phyloP scores from a whole-genome alignment of 2,797 vertebrate species.

The Lophius americanus region DNA sequence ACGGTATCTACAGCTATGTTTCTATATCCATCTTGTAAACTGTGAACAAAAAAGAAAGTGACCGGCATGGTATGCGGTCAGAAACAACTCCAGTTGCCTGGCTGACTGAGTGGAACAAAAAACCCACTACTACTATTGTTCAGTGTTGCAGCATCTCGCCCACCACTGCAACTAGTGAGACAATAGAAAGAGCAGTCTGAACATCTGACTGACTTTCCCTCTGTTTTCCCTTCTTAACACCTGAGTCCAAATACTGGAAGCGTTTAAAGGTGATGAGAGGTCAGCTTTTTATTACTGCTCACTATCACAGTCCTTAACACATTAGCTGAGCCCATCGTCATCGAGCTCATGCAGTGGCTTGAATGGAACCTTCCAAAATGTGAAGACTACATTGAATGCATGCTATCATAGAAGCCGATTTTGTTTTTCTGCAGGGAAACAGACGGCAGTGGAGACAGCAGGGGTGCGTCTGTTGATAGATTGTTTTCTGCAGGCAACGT shows the following conservation, averaged over 20 bases:
- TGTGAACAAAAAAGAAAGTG: slow-evolving; percentile 39
- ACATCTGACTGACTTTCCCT: slow-evolving; percentile 4
- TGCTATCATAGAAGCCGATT: slow-evolving; percentile 25
- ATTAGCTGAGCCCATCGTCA: slow-evolving; percentile 2
- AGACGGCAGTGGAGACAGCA: slow-evolving; percentile 38
- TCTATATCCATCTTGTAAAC: neutral
- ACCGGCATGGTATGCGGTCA: slow-evolving; percentile 46
- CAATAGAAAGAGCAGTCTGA: slow-evolving; percentile 2
- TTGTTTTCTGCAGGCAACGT: slow-evolving; percentile 54
- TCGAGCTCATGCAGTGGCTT: neutral
- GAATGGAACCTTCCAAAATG: neutral
- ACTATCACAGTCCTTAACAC: slow-evolving; percentile 2
- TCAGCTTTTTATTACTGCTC: slow-evolving; percentile 7
- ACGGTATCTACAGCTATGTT: neutral
- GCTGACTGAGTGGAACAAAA: slow-evolving; percentile 44
- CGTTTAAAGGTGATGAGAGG: slow-evolving; percentile 32
- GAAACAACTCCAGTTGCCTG: slow-evolving; percentile 21
- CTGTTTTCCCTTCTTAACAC: slow-evolving; percentile 27
- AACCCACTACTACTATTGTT: slow-evolving; percentile 61
- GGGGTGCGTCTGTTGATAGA: slow-evolving; percentile 50
- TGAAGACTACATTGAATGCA: slow-evolving; percentile 14
- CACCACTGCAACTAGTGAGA: slow-evolving; percentile 33
- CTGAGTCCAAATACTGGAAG: slow-evolving; percentile 7
- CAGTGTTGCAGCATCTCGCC: slow-evolving; percentile 48
- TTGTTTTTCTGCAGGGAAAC: slow-evolving; percentile 53